Percentiles rank a stretch among this genome's conserved stretches.
These are phyloP conservation scores for Euwallacea similis DNA, from an alignment of 1,140 invertebrate species.

Conservation along the genomic window DNA sequence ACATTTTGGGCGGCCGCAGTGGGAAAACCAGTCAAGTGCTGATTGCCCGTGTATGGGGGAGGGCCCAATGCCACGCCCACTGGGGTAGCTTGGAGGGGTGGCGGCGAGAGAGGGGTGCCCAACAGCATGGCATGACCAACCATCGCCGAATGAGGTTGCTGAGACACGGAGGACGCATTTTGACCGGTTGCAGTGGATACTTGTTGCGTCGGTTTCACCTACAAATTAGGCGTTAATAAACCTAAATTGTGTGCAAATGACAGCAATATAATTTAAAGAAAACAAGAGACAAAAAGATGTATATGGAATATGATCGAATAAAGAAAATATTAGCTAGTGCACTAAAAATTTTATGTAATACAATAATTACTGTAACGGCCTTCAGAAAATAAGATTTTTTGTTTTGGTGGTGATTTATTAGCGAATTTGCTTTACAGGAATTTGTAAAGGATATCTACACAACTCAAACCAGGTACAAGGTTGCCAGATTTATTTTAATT, in stretches of 20 bases:
- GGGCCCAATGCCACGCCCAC: slow-evolving; percentile 50
- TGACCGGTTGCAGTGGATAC: slow-evolving; percentile 57
- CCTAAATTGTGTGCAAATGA: too few species aligned
- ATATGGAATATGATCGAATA: background rate
- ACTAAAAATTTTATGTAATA: too few species aligned
- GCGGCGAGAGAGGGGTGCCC: slow-evolving; percentile 63
- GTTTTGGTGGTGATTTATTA: too few species aligned
- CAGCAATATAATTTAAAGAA: too few species aligned
- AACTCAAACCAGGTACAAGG: too few species aligned
- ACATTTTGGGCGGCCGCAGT: slow-evolving; percentile 40
- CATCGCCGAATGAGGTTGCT: slow-evolving; percentile 49
- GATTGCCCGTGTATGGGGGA: slow-evolving; percentile 54
- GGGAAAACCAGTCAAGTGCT: slow-evolving; percentile 62
- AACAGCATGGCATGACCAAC: slow-evolving; percentile 60
- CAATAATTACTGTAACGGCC: too few species aligned
- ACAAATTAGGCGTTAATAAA: slow-evolving; percentile 16
- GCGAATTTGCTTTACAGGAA: too few species aligned
- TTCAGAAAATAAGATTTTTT: too few species aligned
- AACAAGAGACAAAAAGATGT: background rate
- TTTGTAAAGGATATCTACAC: too few species aligned
- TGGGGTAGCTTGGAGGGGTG: slow-evolving; percentile 57
- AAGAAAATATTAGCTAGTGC: background rate
- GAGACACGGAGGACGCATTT: slow-evolving; percentile 41
- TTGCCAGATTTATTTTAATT: too few species aligned
- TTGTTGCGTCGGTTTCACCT: slow-evolving; percentile 77